These are phyloP conservation scores for Nymphalis c-album DNA, from an alignment of 2,888 invertebrate species.

Conservation along the genomic window DNA sequence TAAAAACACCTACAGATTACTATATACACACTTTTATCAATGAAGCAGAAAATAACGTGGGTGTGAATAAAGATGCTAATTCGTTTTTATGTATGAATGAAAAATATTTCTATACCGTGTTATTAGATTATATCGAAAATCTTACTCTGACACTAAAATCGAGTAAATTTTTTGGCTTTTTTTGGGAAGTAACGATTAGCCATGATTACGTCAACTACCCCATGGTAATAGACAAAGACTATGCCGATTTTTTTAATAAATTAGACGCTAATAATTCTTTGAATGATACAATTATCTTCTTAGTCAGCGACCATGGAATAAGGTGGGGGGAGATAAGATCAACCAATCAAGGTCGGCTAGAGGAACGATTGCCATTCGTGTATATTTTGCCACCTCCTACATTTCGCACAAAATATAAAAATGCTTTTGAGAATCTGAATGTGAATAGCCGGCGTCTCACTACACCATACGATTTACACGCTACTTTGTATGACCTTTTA, in stretches of 20 bases:
- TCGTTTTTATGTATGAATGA: slow-evolving; percentile 85
- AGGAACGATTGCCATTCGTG: slow-evolving; percentile 91
- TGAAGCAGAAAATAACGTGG: slow-evolving; percentile 80
- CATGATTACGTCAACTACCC: slow-evolving; percentile 91
- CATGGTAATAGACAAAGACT: slow-evolving; percentile 84
- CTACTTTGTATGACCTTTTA: slow-evolving; percentile 86
- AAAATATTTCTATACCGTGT: slow-evolving; percentile 83
- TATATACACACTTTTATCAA: slow-evolving; percentile 87
- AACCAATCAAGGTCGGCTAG: slow-evolving; percentile 90
- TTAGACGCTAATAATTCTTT: slow-evolving; percentile 75
- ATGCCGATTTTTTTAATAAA: slow-evolving; percentile 78
- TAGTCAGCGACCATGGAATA: slow-evolving; percentile 94
- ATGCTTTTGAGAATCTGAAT: slow-evolving; percentile 82
- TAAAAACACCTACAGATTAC: slow-evolving; percentile 88
- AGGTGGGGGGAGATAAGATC: slow-evolving; percentile 89
- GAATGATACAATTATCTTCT: slow-evolving; percentile 84
- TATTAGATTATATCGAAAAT: slow-evolving; percentile 85
- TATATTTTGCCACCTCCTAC: slow-evolving; percentile 85
- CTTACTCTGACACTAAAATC: slow-evolving; percentile 79
- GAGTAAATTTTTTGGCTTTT: slow-evolving; percentile 86
- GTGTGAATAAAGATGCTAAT: slow-evolving; percentile 81
- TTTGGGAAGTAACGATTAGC: slow-evolving; percentile 90
- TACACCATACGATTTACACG: slow-evolving; percentile 88
- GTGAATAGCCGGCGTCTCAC: slow-evolving; percentile 85
- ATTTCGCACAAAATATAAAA: slow-evolving; percentile 83